Evolutionary conservation across 2,797 vertebrate genomes (phyloP), one percentile per base, ranked within the genome.

Genomic region (Bradypodion pumilum): DNA sequence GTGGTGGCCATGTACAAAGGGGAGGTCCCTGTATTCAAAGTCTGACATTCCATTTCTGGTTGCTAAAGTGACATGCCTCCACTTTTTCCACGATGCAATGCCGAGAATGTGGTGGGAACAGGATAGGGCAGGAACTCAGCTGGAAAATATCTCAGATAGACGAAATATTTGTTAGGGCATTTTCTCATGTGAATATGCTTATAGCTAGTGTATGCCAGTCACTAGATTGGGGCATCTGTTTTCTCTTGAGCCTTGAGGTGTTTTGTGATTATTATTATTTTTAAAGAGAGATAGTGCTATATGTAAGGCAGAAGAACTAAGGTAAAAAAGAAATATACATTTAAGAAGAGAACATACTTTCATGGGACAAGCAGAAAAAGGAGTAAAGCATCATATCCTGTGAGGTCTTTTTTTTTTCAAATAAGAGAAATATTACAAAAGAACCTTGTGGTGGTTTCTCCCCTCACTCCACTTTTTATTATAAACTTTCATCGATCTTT

Each of bases 21-120:
- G 80, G 87, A 21, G 79, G 90, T 94, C 91, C 91, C 92, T 90
- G 21, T 94, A 95, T 92, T 94, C 89, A 92, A 74, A 86, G 88
- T 92, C 88, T 93, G 89, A 92, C 92, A 87, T 95, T 95, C 94
- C 92, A 91, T 92, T 84, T 92, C 82, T 87, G 89, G 85, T 63
- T 80, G 42, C 74, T 91, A 90, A 94, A 95, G 92, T 93, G 95
- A 94, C 94, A 94, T 91, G 87, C 91, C 93, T 94, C 91, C 93
- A 85, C 92, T 95, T 95, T n/a, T 95, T 96, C 91, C 90, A 94
- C 90, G 88, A 25, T 87, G 91, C 87, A 92, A 94, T 84, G 85
- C 94, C 95, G 96, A 93, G 96, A 97, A 96, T 97, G 96, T 96
- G 96, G 96, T 97, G 97, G 97, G 97, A 98, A 98, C 96, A 94